Base-by-base conservation (phyloP, 2,797 vertebrate species). In the Myotis pilosus region DNA sequence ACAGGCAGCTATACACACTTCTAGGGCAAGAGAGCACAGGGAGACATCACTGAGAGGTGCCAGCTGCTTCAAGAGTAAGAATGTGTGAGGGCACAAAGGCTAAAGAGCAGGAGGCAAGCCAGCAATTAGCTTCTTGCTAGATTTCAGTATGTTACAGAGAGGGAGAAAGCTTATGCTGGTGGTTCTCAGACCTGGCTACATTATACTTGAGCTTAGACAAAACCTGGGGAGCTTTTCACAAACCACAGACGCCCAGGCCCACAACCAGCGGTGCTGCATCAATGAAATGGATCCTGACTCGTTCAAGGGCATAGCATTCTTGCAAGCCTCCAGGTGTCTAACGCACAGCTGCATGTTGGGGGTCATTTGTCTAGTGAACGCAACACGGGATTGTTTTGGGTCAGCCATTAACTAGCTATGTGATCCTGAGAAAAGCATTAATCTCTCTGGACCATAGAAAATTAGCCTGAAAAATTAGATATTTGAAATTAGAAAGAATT, bases 401-500 rank as follows among this genome's bases (percentile, higher is more conserved):
- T n/a, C 76, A 93, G 62, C 9, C 49, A 62, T 92, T 69, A 82
- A 83, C 51, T 87, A 93, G 60, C 33, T 88, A 19, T 15, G 28
- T 60, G 44, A 95, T 72, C 47, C 16, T 87, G 12, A 83, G 44
- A 85, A 94, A 89, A 86, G 6, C 57, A 60, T 78, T 36, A 19
- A 30, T 60, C 55, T 62, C 60, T 80, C 66, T 89, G 23, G 51
- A 8, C 10, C 23, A 75, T 23, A 83, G 60, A 93, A 94, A 60
- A 72, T 49, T 28, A 87, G 36, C 4, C 36, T 74, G n/a, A 88
- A 96, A 92, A 80, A 38, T 60, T 88, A 75, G n/a, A 25, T 53
- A 71, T 11, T 30, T 78, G 33, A 8, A 82, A 82, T 78, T 64
- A 51, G 33, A 92, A 95, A 94, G 17, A 84, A 83, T 80, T 82